These are phyloP conservation scores for Dryococelus australis DNA, from an alignment of 2,888 invertebrate species.

Conservation along the genomic window DNA sequence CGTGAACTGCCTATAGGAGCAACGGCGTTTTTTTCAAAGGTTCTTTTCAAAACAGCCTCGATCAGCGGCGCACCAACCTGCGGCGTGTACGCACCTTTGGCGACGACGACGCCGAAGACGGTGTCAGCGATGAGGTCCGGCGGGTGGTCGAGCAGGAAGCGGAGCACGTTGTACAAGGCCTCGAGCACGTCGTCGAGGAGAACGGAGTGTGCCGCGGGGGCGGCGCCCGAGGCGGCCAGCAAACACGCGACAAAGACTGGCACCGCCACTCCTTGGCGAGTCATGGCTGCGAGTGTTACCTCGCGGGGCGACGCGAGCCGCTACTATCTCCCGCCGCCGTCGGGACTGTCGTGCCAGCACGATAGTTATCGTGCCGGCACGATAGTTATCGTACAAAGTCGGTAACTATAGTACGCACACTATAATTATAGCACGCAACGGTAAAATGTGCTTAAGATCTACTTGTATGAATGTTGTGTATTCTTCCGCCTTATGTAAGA, in stretches of 20 bases:
- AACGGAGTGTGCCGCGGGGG: neutral
- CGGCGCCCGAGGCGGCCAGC: neutral
- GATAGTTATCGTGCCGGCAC: neutral
- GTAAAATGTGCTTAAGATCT: no score
- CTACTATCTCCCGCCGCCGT: neutral
- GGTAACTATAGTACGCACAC: neutral
- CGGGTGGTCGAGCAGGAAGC: constrained; percentile 13
- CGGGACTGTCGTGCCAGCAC: neutral
- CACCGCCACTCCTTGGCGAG: neutral
- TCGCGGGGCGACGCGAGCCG: neutral
- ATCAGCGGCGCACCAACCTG: no score
- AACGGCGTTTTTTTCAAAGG: no score
- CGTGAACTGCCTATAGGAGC: no score
- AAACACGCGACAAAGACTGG: neutral
- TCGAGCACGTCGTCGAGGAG: constrained; percentile 4
- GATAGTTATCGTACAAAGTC: neutral
- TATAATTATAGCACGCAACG: neutral
- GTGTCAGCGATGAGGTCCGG: neutral
- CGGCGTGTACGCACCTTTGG: neutral
- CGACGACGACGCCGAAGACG: constrained; percentile 17
- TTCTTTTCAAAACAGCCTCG: no score
- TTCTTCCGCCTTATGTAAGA: no score
- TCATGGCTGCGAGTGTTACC: neutral
- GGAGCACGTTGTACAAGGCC: neutral
- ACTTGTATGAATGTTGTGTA: no score